Percentiles rank a stretch among this genome's conserved stretches.
Conservation (phyloP, 2,797 vertebrate species). For the Staurois parvus region DNA sequence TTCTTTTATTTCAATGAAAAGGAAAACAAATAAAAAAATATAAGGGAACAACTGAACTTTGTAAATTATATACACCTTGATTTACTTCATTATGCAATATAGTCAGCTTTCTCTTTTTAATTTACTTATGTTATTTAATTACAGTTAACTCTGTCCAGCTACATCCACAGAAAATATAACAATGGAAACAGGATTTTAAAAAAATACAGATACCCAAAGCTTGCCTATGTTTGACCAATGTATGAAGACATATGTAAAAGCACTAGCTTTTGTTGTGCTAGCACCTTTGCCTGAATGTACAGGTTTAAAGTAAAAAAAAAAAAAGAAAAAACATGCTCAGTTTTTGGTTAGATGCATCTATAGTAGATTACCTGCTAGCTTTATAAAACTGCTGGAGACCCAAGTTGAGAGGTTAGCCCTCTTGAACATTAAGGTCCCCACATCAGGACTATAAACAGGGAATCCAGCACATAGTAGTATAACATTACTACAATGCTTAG, state of each 20-base stretch:
- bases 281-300: background rate
- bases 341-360: background rate
- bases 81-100: slow-evolving; percentile 3
- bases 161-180: slow-evolving; percentile 9
- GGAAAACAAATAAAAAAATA: background rate
- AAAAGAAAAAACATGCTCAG: background rate
- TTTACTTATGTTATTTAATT: slow-evolving; percentile 30
- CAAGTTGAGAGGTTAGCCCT: background rate
- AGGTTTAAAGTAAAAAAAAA: background rate
- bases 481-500: no score
- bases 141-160: slow-evolving; percentile 16
- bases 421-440: no score
- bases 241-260: slow-evolving; percentile 29
- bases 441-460: background rate
- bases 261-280: background rate
- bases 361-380: background rate
- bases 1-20: background rate
- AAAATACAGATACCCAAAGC: slow-evolving; percentile 26
- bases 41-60: background rate
- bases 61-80: background rate
- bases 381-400: background rate
- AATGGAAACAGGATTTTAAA: background rate
- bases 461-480: background rate
- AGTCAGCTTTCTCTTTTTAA: background rate
- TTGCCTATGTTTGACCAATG: slow-evolving; percentile 4